Evolutionary conservation across 2,888 invertebrate species (phyloP).

Genomic region (Drosophila nr. medialis): DNA sequence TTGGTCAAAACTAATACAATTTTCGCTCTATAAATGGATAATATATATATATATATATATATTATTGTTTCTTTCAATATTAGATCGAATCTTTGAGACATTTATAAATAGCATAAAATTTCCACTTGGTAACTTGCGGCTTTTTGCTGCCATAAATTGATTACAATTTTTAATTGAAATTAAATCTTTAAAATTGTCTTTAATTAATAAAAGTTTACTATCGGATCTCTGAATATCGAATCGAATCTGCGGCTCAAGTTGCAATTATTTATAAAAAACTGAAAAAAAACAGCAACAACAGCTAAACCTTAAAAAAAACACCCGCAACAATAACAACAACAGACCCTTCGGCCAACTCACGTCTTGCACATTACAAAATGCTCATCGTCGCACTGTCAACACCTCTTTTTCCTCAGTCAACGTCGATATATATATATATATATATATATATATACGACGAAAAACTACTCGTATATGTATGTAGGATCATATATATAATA

Average conservation of each 20-base stretch:
- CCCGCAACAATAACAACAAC: conserved; percentile 2
- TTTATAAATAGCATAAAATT: background rate
- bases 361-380: conserved; percentile 56
- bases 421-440: background rate
- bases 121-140: background rate
- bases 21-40: background rate
- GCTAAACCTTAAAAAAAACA: background rate
- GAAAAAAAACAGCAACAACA: conserved; percentile 2
- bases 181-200: background rate
- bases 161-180: background rate
- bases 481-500: conserved; percentile 8
- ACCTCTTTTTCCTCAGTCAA: conserved; percentile 50
- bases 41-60: too few relatives aligned
- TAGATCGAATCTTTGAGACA: background rate
- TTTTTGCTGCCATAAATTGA: background rate
- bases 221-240: background rate
- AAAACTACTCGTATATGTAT: conserved; percentile 1
- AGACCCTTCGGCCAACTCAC: conserved; percentile 29
- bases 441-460: background rate
- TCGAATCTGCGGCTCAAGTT: conserved; percentile 27
- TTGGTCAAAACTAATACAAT: conserved; percentile 6
- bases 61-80: background rate
- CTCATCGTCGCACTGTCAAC: conserved; percentile 55
- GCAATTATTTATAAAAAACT: conserved; percentile 2
- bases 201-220: background rate